Percentiles rank a stretch among this genome's conserved stretches.
Conservation (phyloP, 2,797 vertebrate species). For the Circus cinereus region DNA sequence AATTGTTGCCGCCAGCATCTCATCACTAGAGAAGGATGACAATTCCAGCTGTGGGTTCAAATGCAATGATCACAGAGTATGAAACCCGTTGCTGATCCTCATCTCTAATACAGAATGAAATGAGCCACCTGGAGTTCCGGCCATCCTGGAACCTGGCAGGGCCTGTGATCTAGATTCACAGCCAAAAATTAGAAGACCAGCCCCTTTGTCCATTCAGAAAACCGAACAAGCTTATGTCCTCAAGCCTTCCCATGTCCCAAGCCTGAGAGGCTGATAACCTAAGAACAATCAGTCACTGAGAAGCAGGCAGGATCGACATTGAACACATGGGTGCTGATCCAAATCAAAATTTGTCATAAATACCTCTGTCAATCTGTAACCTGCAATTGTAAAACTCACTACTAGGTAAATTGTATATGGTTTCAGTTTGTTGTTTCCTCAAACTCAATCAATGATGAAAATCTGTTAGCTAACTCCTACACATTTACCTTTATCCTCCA, state of each 20-base stretch:
- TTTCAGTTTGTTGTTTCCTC: background rate
- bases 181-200: background rate
- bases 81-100: background rate
- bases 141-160: background rate
- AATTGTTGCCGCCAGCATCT: background rate
- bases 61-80: fast-evolving
- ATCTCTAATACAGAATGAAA: background rate
- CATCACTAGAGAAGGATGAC: background rate
- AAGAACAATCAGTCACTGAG: background rate
- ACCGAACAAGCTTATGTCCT: background rate
- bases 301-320: background rate
- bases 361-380: background rate
- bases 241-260: background rate
- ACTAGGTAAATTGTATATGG: background rate
- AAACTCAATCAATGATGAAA: background rate
- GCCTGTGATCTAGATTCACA: background rate
- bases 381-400: background rate
- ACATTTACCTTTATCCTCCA: background rate
- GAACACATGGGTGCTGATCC: background rate
- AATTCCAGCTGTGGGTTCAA: background rate
- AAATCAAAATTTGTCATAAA: background rate
- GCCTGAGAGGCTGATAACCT: background rate
- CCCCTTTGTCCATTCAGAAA: background rate
- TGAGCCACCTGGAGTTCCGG: background rate
- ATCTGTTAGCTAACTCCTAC: background rate